Evolutionary conservation across 1,140 invertebrate species (phyloP).

Genomic region (Archivesica marissinica): DNA sequence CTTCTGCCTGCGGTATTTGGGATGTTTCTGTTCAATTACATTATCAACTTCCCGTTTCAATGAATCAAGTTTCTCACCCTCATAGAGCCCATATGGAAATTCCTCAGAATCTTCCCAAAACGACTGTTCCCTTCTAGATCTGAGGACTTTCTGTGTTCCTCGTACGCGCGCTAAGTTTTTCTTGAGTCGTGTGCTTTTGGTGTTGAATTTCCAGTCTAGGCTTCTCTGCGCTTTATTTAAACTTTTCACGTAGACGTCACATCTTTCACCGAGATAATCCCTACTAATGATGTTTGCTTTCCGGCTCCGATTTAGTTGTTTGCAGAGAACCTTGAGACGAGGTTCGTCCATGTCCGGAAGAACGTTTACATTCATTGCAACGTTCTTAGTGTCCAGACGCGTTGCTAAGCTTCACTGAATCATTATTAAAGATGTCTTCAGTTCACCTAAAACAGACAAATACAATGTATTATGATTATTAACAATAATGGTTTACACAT

Average conservation of each 20-base stretch:
- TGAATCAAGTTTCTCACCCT: constrained; percentile 38
- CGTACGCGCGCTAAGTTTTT: constrained; percentile 33
- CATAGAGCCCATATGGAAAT: constrained; percentile 49
- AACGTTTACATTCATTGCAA: constrained; percentile 34
- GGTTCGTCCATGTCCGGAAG: constrained; percentile 59
- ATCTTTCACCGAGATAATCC: neutral
- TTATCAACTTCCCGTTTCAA: constrained; percentile 43
- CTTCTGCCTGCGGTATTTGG: constrained; percentile 18
- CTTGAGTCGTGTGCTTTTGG: constrained; percentile 11
- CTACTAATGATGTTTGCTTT: constrained; percentile 39
- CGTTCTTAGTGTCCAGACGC: no score
- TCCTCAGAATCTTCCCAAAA: constrained; percentile 56
- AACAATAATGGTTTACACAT: no score
- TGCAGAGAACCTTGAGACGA: constrained; percentile 43
- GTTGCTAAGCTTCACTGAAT: no score
- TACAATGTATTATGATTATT: no score
- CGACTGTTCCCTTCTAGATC: constrained; percentile 30
- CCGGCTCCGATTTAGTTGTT: constrained; percentile 47
- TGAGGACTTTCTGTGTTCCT: constrained; percentile 48
- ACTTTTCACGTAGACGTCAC: constrained; percentile 48
- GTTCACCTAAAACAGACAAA: no score
- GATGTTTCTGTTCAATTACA: constrained; percentile 44
- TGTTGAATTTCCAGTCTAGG: constrained; percentile 33
- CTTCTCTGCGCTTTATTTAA: constrained; percentile 38
- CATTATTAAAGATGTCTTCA: no score